A percentile compares a stretch with the other conserved stretches of the same genome.
Conservation (phyloP, 2,888 invertebrate species). For the Euzetes globulus region DNA sequence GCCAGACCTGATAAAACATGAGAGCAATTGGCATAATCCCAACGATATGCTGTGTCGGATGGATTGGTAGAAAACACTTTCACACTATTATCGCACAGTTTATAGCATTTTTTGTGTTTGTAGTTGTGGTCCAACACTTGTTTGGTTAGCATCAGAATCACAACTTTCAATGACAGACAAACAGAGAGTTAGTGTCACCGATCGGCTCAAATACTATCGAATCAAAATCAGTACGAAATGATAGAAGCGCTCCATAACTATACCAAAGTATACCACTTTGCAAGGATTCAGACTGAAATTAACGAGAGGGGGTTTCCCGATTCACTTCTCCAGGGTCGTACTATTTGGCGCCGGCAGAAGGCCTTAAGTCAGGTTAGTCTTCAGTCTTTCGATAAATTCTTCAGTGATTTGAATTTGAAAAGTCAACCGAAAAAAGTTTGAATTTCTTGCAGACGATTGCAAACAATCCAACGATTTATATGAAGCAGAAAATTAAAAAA, state of each 20-base stretch:
- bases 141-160: constrained; percentile 25
- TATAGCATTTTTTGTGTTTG: constrained; percentile 19
- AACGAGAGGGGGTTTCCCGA: constrained; percentile 18
- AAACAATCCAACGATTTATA: too few species aligned
- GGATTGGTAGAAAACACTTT: constrained; percentile 2
- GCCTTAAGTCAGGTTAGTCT: constrained; percentile 8
- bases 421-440: not conserved
- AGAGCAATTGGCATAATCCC: constrained; percentile 30
- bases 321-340: not conserved
- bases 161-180: constrained; percentile 11
- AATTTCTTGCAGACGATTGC: not conserved
- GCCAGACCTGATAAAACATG: constrained; percentile 24
- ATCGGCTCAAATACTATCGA: not conserved
- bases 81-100: constrained; percentile 11
- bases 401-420: not conserved
- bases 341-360: constrained; percentile 24
- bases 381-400: not conserved
- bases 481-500: not conserved
- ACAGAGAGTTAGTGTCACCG: not conserved
- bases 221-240: not conserved
- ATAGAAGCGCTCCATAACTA: not conserved
- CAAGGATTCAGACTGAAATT: constrained; percentile 2
- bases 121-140: constrained; percentile 18
- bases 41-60: constrained; percentile 5
- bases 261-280: not conserved